Percentiles rank a stretch among this genome's conserved stretches.
Conservation (phyloP, 1,140 invertebrate genomes). For the Leguminivora glycinivorella region DNA sequence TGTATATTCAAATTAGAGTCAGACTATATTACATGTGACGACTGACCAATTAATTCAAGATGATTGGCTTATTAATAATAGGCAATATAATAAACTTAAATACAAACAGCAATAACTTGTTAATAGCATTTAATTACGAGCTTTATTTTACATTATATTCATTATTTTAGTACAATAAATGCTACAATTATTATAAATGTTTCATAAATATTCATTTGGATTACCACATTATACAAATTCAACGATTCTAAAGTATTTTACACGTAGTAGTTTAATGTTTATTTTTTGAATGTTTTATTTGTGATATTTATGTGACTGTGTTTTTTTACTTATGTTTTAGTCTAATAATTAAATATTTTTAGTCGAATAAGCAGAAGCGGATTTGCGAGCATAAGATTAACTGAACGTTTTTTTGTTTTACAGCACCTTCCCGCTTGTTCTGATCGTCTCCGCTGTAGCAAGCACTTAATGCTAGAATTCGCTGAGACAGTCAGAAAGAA, state of each 20-base stretch:
- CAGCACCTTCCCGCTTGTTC: neutral
- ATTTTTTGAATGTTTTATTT: neutral
- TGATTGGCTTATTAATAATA: neutral
- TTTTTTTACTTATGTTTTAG: neutral
- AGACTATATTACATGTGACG: neutral
- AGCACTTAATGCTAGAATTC: slow-evolving; percentile 9
- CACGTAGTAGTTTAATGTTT: neutral
- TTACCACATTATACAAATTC: neutral
- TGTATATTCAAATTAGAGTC: no score
- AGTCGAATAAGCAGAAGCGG: no score
- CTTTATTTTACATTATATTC: neutral
- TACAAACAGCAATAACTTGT: neutral
- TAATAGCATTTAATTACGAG: neutral
- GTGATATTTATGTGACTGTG: neutral
- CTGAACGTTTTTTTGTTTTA: neutral
- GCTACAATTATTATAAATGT: neutral
- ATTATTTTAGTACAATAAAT: neutral
- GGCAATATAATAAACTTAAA: neutral
- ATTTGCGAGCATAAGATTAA: neutral
- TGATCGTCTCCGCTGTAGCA: slow-evolving; percentile 19
- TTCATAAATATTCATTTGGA: neutral
- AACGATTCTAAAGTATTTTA: slow-evolving; percentile 10
- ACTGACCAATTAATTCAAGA: neutral
- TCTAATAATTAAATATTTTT: no score
- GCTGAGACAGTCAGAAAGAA: neutral